Evolutionary conservation across 1,140 invertebrate species (phyloP).

Genomic region (Trichonephila clavata): DNA sequence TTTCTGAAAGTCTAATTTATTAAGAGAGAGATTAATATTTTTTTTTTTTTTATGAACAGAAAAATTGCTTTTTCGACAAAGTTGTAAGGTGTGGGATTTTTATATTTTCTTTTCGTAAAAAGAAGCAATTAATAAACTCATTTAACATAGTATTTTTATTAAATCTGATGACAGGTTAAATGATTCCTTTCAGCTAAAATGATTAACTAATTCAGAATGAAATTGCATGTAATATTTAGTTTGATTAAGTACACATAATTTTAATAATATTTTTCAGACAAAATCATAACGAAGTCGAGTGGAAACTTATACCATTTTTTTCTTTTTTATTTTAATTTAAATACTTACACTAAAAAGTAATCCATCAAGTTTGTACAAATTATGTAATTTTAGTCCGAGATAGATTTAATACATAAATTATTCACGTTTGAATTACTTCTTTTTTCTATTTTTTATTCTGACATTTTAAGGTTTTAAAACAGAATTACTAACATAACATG

Average conservation of each 20-base stretch:
- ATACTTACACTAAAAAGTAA: no score
- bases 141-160: constrained; percentile 4
- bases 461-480: no score
- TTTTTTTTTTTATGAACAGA: not conserved
- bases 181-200: not conserved
- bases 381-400: no score
- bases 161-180: not conserved
- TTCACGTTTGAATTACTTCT: no score
- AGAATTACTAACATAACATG: no score
- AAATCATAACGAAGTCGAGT: not conserved
- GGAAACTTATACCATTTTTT: not conserved
- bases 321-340: no score
- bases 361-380: no score
- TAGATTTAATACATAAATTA: no score
- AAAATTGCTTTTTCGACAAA: not conserved
- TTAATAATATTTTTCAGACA: not conserved
- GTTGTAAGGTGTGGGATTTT: no score
- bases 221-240: not conserved
- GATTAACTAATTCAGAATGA: not conserved
- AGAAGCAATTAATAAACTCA: not conserved
- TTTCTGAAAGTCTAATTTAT: not conserved
- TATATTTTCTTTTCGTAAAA: not conserved
- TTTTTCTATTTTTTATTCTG: no score
- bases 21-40: no score
- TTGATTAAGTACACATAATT: not conserved